Conservation (phyloP, 2,113 vertebrate genomes). For the Seriola quinqueradiata region DNA sequence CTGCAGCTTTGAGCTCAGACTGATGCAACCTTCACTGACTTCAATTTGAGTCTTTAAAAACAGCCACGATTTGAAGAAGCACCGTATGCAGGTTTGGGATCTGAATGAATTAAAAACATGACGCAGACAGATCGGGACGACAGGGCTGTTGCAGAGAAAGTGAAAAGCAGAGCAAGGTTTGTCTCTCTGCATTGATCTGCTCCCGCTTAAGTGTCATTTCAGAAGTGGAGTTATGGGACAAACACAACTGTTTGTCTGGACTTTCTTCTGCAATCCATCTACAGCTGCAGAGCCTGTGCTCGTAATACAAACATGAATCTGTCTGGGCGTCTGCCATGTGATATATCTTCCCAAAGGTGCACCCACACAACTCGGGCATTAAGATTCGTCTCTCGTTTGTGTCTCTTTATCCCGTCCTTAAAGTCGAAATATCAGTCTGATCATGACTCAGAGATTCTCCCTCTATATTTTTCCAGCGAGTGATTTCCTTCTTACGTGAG, state of each 20-base stretch:
- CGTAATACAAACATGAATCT: constrained; percentile 64
- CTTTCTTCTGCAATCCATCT: constrained; percentile 50
- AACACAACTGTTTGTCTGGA: constrained; percentile 42
- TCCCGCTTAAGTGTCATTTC: constrained; percentile 16
- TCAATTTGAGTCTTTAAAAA: background rate
- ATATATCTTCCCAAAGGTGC: constrained; percentile 28
- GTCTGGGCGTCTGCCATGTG: constrained; percentile 34
- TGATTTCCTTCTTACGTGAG: constrained; percentile 34
- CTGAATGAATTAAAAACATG: background rate
- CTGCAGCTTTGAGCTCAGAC: constrained; percentile 41
- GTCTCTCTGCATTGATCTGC: constrained; percentile 28
- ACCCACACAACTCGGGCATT: constrained; percentile 1
- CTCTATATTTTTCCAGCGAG: constrained; percentile 1
- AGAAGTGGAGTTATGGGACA: constrained; percentile 51
- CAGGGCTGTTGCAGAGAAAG: background rate
- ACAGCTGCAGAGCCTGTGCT: constrained; percentile 5
- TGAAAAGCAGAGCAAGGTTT: background rate
- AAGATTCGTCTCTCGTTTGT: background rate
- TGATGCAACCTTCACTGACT: constrained; percentile 23
- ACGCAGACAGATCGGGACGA: background rate
- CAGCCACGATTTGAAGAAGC: background rate
- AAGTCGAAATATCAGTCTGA: constrained; percentile 16
- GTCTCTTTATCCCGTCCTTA: constrained; percentile 10
- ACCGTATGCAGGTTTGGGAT: background rate
- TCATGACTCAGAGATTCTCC: constrained; percentile 25